These are phyloP conservation scores for Harpegnathos saltator DNA, from an alignment of 1,140 invertebrate genomes.

Conservation along the genomic window DNA sequence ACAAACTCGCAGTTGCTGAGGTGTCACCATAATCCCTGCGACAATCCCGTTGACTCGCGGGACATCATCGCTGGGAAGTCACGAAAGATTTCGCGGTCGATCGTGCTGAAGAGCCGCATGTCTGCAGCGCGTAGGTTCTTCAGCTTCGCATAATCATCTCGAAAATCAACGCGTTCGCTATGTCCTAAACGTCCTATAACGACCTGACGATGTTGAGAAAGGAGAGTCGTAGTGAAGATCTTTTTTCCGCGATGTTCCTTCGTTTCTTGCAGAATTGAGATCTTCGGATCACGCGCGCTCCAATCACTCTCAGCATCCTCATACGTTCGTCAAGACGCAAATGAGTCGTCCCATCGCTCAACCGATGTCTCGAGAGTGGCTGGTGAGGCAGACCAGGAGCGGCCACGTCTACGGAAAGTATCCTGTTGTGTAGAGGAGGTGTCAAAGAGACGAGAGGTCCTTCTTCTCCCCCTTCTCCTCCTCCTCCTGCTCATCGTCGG, in stretches of 20 bases:
- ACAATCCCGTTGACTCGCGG: conserved; percentile 6
- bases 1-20: not conserved
- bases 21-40: conserved; percentile 29
- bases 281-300: conserved; percentile 32
- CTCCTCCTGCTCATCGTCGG: too few species aligned
- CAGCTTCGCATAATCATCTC: not conserved
- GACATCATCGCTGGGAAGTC: not conserved
- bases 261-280: conserved; percentile 6
- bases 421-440: conserved; percentile 59
- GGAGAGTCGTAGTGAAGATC: not conserved
- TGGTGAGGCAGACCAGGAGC: conserved; percentile 80
- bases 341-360: conserved; percentile 20
- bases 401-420: conserved; percentile 81
- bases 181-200: too few species aligned
- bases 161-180: not conserved
- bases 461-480: too few species aligned
- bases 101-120: not conserved
- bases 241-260: not conserved
- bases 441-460: not conserved
- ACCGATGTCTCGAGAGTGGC: conserved; percentile 69
- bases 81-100: not conserved
- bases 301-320: conserved; percentile 57
- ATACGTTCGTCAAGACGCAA: conserved; percentile 49
- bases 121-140: not conserved
- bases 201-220: too few species aligned